Percentiles rank a stretch among this genome's conserved stretches.
phyloP scores from a whole-genome alignment of 1,140 invertebrate species.

The Diorhabda carinulata region DNA sequence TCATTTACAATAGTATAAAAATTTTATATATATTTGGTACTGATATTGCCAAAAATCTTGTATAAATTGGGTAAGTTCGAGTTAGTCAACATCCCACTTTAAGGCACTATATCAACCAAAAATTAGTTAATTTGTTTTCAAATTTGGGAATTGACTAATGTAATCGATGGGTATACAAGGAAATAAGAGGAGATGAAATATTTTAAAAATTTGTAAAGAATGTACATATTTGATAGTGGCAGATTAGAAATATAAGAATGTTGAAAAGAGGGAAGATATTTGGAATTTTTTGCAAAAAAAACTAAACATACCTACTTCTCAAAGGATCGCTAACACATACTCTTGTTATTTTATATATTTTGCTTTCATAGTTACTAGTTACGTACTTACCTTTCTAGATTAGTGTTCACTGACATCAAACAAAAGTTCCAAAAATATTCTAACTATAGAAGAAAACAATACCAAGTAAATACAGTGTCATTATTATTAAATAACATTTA shows the following conservation, averaged over 20 bases:
- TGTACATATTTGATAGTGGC: slow-evolving; percentile 31
- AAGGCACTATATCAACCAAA: slow-evolving; percentile 4
- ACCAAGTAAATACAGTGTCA: too few species aligned
- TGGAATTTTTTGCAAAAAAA: slow-evolving; percentile 18
- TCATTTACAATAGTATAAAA: slow-evolving; percentile 24
- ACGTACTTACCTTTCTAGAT: background rate
- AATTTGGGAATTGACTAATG: slow-evolving; percentile 15
- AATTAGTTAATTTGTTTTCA: slow-evolving; percentile 5
- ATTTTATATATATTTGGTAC: slow-evolving; percentile 31
- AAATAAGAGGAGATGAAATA: slow-evolving; percentile 28
- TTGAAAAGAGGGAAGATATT: slow-evolving; percentile 27
- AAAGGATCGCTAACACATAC: too few species aligned
- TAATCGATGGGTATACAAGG: slow-evolving; percentile 26
- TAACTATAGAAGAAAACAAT: too few species aligned
- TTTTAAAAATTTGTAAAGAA: slow-evolving; percentile 33
- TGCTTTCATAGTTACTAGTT: slow-evolving; percentile 3
- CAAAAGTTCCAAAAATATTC: too few species aligned
- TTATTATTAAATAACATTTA: too few species aligned
- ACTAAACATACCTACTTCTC: too few species aligned
- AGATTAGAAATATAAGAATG: slow-evolving; percentile 36
- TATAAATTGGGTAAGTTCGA: slow-evolving; percentile 9
- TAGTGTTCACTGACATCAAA: too few species aligned
- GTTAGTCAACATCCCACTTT: slow-evolving; percentile 23
- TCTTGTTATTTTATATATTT: background rate
- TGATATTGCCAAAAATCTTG: slow-evolving; percentile 18